Evolutionary conservation across 2,113 vertebrate species (phyloP).

Genomic region (Bucco capensis): DNA sequence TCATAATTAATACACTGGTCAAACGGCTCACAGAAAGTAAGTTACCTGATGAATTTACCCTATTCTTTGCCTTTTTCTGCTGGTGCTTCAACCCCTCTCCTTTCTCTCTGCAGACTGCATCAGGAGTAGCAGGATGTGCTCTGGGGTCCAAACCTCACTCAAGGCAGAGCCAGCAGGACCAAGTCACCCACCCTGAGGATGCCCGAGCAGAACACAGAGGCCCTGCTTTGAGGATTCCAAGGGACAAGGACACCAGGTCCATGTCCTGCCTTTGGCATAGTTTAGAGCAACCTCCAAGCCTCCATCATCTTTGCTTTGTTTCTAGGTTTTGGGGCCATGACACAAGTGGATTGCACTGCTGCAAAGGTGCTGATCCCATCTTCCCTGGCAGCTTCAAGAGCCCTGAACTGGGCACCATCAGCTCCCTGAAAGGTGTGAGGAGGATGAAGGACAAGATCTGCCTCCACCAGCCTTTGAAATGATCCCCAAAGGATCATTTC

Average conservation of each 20-base stretch:
- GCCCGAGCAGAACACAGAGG: not conserved
- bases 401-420: not conserved
- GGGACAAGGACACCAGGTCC: not conserved
- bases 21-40: not conserved
- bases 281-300: not conserved
- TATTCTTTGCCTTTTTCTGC: not conserved
- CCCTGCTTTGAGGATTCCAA: not conserved
- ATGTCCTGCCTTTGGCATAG: not conserved
- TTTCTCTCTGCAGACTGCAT: not conserved
- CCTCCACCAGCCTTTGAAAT: not conserved
- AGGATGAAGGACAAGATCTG: not conserved
- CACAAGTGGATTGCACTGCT: conserved; percentile 12
- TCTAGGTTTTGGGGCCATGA: conserved; percentile 23
- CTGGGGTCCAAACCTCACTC: not conserved
- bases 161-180: rapidly evolving
- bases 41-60: not conserved
- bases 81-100: not conserved
- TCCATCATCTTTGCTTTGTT: not conserved
- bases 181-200: not conserved
- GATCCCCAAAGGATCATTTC: not conserved
- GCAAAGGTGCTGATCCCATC: not conserved
- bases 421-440: not conserved
- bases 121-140: rapidly evolving
- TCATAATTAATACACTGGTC: conserved; percentile 57
- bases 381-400: not conserved